Percentiles rank a stretch among this genome's conserved stretches.
These are phyloP conservation scores for Orthosia incerta DNA, from an alignment of 2,888 invertebrate genomes.

Conservation along the genomic window DNA sequence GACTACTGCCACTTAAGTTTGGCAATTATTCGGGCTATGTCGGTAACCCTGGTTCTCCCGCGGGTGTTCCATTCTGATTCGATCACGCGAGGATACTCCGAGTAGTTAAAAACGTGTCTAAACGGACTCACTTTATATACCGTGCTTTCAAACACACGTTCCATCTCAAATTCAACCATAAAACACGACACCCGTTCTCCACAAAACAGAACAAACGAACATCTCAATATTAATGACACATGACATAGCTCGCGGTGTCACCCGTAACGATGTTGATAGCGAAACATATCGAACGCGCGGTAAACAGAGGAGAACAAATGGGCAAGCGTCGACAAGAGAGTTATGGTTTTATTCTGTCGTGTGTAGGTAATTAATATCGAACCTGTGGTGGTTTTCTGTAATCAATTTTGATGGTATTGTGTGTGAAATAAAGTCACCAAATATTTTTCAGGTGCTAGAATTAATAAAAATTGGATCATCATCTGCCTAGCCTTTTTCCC, in stretches of 20 bases:
- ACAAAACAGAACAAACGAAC: conserved; percentile 5
- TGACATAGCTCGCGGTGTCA: conserved; percentile 10
- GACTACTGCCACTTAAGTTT: too few relatives aligned
- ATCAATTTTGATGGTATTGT: conserved; percentile 32
- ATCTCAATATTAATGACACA: conserved; percentile 7
- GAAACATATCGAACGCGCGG: conserved; percentile 31
- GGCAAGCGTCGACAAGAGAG: conserved; percentile 14
- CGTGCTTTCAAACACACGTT: conserved; percentile 1
- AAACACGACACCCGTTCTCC: background rate
- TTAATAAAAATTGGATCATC: too few relatives aligned
- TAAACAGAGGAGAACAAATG: conserved; percentile 52
- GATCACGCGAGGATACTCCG: too few relatives aligned
- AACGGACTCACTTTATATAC: too few relatives aligned
- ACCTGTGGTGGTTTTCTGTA: background rate
- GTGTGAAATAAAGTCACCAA: background rate
- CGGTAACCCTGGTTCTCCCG: too few relatives aligned
- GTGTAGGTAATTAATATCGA: conserved; percentile 40
- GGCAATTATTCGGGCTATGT: too few relatives aligned
- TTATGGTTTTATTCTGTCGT: conserved; percentile 43
- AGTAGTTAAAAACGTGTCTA: too few relatives aligned
- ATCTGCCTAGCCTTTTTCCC: too few relatives aligned
- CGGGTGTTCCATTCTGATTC: too few relatives aligned
- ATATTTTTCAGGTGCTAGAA: background rate
- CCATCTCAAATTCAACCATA: background rate
- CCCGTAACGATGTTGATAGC: conserved; percentile 11